Base-by-base conservation (phyloP, 2,797 vertebrate genomes). In the Poeciliopsis paucimaculata region DNA sequence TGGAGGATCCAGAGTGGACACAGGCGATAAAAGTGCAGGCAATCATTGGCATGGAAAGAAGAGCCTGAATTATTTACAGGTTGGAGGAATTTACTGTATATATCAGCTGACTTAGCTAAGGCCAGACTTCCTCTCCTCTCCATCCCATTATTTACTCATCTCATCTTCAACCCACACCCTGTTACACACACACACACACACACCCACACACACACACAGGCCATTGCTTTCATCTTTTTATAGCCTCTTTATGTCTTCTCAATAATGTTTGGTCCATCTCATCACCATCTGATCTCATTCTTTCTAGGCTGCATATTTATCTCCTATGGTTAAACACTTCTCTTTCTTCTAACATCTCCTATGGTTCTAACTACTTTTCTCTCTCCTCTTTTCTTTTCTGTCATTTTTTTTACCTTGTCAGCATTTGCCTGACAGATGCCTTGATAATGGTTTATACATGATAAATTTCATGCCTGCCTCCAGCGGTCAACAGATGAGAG, bases 51-150 rank as follows among this genome's bases (percentile, higher is more conserved):
- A 90, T 72, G 51, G 72, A 86, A 77, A 89, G 77, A 88, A 84
- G 84, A 86, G 88, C 84, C 72, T 87, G 76, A 93, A 94, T 94
- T 93, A 93, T 94, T 93, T 88, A 94, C 81, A 87, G 79, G 74
- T 84, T 46, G 4, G 51, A 87, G 77, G 86, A 88, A 92, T 92
- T 94, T 94, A 92, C 92, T 87, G 93, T 91, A 92, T 10, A 83
- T 31, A 72, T 73, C 84, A 86, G 92, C 93, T 94, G 91, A 94
- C 89, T 92, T 90, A 88, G 91, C 91, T 88, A 75, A 84, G 80
- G 84, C 89, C 79, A 57, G 6, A 41, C 87, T 93, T 92, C 91
- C 91, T 90, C 82, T 81, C 36, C n/a, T 66, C 71, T 77, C 76
- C 62, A 80, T 82, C 84, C 89, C 87, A 89, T 90, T 83, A 88